Base-by-base conservation (phyloP, 2,113 vertebrate genomes). In the Alaudala cheleensis region DNA sequence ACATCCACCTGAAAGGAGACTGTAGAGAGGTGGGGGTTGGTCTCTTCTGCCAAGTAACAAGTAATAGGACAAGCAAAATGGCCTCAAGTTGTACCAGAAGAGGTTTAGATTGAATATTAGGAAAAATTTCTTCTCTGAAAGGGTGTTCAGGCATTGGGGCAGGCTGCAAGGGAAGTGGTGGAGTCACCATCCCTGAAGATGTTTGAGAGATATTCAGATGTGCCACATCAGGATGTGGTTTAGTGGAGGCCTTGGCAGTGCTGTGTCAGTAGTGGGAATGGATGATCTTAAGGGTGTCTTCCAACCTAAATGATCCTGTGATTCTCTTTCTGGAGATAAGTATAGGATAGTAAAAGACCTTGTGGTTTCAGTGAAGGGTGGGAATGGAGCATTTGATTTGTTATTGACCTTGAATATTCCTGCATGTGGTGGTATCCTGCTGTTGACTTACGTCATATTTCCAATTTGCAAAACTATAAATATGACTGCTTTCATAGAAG, bases 391-490 rank as follows among this genome's bases (percentile, higher is more conserved):
- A 50, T 85, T 78, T 78, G 0, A 31, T 40, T 78, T 50, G 22
- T 47, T 54, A 33, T 6, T 0, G 0, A 21, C 16, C 7, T 13
- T 58, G 40, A 51, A 54, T 83, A 60, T 28, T 54, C 12, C 16
- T 56, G 42, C 39, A 19, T 24, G 33, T 50, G 49, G 4, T 71
- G n/a, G 20, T 19, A 23, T 67, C 53, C 34, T 79, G 34, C 28
- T 58, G 61, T 54, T 81, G 65, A 45, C 64, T 82, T 33, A 62
- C 10, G 71, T 78, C 3, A 3, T 81, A 37, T 70, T 93, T 91
- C 15, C 39, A 54, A 1, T 62, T 54, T 62, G 5, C 57, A 73
- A 74, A n/a, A 74, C 69, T 84, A 12, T 19, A 69, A 50, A 21
- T 54, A 29, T 5, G 20, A 25, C 19, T 62, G 34, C 15, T 66